Percentiles rank a stretch among this genome's conserved stretches.
Evolutionary conservation across 2,888 invertebrate species (phyloP).

Genomic region (Schrankia costaestrigalis): DNA sequence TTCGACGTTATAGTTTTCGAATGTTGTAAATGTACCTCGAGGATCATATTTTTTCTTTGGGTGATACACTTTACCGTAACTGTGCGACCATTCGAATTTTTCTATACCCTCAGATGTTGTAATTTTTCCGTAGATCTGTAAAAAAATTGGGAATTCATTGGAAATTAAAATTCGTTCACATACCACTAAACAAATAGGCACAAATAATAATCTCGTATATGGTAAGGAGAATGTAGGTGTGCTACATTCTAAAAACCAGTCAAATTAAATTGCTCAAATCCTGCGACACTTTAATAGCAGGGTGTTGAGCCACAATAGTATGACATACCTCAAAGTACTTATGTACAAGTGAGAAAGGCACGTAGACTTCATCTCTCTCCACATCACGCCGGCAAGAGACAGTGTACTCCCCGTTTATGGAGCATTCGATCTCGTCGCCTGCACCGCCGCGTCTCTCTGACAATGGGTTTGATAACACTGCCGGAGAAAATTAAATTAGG

Average conservation of each 20-base stretch:
- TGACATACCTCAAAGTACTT: conserved; percentile 93
- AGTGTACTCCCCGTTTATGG: conserved; percentile 93
- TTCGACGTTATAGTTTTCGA: conserved; percentile 99
- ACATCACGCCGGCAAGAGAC: conserved; percentile 89
- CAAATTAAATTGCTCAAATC: no score
- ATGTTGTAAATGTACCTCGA: conserved; percentile 95
- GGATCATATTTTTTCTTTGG: conserved; percentile 95
- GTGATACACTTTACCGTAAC: conserved; percentile 93
- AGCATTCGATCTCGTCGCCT: conserved; percentile 88
- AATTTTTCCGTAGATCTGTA: conserved; percentile 91
- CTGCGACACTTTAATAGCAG: no score
- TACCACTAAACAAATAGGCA: no score
- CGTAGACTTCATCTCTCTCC: conserved; percentile 89
- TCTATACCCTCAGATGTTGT: conserved; percentile 86
- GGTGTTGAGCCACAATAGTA: no score
- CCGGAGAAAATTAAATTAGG: not conserved
- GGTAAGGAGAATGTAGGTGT: no score
- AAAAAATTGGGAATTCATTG: no score
- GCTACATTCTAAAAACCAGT: no score
- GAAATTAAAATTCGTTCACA: no score
- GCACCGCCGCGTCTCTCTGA: conserved; percentile 35
- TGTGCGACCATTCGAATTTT: conserved; percentile 96
- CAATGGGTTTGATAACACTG: conserved; percentile 50
- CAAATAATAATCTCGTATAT: no score
- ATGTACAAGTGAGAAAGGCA: conserved; percentile 95